A percentile compares a stretch with the other conserved stretches of the same genome.
phyloP scores from a whole-genome alignment of 2,113 vertebrate genomes.

The Coturnix japonica region DNA sequence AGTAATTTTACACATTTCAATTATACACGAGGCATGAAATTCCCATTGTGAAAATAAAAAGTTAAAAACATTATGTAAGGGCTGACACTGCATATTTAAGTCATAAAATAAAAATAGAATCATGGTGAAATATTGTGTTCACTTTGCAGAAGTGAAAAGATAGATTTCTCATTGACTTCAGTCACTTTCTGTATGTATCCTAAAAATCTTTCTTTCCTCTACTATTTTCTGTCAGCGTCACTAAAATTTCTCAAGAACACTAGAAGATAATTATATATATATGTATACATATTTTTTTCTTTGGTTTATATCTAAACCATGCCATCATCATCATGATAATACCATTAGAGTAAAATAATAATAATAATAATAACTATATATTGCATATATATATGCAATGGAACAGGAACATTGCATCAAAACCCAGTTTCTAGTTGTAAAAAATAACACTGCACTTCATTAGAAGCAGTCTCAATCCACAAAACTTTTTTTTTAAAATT shows the following conservation, averaged over 20 bases:
- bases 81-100: background rate
- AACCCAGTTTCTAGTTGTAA: background rate
- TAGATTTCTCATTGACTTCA: background rate
- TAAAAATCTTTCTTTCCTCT: background rate
- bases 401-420: background rate
- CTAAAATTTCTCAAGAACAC: background rate
- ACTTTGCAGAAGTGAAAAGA: background rate
- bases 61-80: conserved; percentile 36
- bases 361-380: no score
- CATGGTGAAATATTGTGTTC: background rate
- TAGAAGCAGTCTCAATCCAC: background rate
- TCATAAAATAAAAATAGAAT: conserved; percentile 36
- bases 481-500: background rate
- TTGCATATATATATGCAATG: background rate
- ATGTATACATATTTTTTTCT: no score
- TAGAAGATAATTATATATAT: background rate
- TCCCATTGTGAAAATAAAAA: conserved; percentile 23
- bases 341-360: background rate
- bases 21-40: conserved; percentile 44
- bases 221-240: background rate
- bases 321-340: background rate
- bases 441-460: background rate
- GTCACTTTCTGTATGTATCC: background rate
- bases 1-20: conserved; percentile 38
- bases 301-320: background rate